Percentiles rank a stretch among this genome's conserved stretches.
These are phyloP conservation scores for Ditula angustiorana DNA, from an alignment of 2,888 invertebrate genomes.

Conservation along the genomic window DNA sequence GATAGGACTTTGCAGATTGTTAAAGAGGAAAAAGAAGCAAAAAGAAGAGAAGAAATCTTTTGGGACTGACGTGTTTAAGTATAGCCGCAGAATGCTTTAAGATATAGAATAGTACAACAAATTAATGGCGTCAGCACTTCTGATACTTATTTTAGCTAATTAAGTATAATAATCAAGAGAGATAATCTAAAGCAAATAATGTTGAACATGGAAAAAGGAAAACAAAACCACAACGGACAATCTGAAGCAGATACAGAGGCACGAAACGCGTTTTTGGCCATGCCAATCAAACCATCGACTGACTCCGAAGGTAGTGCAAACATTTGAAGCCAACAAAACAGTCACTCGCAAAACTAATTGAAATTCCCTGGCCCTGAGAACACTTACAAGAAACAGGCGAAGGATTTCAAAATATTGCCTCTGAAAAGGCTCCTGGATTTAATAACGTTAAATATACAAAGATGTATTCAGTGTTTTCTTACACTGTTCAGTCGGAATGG, in stretches of 20 bases:
- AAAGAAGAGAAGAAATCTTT: too few relatives aligned
- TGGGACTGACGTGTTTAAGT: too few relatives aligned
- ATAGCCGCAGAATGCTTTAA: too few relatives aligned
- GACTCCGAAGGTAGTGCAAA: neutral
- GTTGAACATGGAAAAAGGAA: neutral
- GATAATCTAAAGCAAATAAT: neutral
- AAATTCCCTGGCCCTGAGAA: neutral
- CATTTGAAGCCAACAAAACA: neutral
- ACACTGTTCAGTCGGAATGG: neutral
- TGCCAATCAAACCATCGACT: neutral
- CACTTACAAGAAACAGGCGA: neutral
- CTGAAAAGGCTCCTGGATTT: neutral
- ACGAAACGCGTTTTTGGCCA: neutral
- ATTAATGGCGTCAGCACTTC: neutral
- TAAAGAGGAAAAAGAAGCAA: neutral
- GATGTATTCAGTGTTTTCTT: constrained; percentile 22
- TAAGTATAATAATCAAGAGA: neutral
- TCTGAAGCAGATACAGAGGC: neutral
- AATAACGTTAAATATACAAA: constrained; percentile 21
- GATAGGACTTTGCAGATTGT: neutral
- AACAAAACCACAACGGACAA: neutral
- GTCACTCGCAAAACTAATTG: neutral
- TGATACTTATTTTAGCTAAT: too few relatives aligned
- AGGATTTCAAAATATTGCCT: neutral
- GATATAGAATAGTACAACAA: neutral